Evolutionary conservation across 1,140 invertebrate species (phyloP).

Genomic region (Drosophila eugracilis): DNA sequence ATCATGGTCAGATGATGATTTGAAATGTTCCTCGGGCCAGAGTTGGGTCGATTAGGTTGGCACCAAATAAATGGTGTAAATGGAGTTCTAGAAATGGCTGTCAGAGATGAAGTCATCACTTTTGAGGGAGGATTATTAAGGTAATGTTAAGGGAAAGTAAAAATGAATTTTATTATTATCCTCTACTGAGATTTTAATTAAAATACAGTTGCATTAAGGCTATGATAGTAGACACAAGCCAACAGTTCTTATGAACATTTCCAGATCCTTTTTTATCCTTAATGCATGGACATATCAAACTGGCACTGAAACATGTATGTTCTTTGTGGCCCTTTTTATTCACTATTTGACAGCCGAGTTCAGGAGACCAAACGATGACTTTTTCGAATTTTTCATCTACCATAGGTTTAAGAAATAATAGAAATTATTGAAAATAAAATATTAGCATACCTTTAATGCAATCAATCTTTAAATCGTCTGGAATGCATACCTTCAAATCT

Average conservation of each 20-base stretch:
- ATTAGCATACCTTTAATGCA: neutral
- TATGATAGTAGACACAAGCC: neutral
- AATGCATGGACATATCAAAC: neutral
- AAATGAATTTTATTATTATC: neutral
- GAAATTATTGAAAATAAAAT: neutral
- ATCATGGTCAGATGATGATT: constrained; percentile 43
- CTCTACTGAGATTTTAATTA: too few relatives aligned
- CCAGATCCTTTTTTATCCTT: neutral
- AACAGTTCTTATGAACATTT: neutral
- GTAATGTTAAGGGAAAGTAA: too few relatives aligned
- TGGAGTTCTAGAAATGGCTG: constrained; percentile 25
- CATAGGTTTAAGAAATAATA: neutral
- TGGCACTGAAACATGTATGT: neutral
- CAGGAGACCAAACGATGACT: neutral
- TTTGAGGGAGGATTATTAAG: neutral
- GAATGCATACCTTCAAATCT: neutral
- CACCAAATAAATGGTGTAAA: constrained; percentile 39
- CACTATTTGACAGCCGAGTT: neutral
- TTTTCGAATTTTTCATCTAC: neutral
- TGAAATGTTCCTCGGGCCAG: constrained; percentile 16
- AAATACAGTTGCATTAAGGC: neutral
- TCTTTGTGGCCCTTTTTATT: neutral
- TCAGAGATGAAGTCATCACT: constrained; percentile 12
- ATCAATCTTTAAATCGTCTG: neutral
- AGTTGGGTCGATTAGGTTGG: constrained; percentile 3